These are phyloP conservation scores for Euura saliciscinereae DNA, from an alignment of 1,140 invertebrate species.

Conservation along the genomic window DNA sequence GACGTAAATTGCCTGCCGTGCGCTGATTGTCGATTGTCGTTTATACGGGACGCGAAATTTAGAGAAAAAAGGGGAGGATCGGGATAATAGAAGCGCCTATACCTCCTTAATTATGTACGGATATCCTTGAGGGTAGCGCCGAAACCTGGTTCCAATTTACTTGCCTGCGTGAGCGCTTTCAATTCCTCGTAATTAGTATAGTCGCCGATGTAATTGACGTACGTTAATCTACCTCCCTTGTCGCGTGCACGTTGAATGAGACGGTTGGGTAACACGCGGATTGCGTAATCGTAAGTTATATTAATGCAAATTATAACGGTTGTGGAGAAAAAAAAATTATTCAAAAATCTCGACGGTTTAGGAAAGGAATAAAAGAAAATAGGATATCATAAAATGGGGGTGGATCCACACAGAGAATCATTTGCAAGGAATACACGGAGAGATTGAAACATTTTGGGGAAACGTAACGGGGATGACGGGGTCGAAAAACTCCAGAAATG, in stretches of 20 bases:
- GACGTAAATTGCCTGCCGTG: neutral
- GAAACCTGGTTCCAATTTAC: neutral
- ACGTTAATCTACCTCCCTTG: neutral
- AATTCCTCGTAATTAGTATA: neutral
- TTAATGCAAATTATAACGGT: too few relatives aligned
- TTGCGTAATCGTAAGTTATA: too few relatives aligned
- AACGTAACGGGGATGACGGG: constrained; percentile 8
- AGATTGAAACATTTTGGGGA: constrained; percentile 1
- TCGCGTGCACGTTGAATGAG: too few relatives aligned
- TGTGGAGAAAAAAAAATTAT: too few relatives aligned
- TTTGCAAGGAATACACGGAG: neutral
- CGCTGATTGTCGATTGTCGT: neutral
- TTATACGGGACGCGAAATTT: neutral
- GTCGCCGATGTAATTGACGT: neutral
- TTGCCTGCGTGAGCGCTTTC: neutral
- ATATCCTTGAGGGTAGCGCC: neutral
- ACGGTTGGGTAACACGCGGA: too few relatives aligned
- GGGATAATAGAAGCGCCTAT: neutral
- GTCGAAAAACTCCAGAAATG: constrained; percentile 6
- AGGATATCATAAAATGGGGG: neutral
- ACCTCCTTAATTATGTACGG: neutral
- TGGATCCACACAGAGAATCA: neutral
- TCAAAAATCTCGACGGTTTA: too few relatives aligned
- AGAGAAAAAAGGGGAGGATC: neutral
- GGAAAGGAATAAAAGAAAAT: neutral